Evolutionary conservation across 2,113 vertebrate genomes (phyloP), one percentile per base, ranked within the genome.

Genomic region (Sinocyclocheilus anophthalmus): DNA sequence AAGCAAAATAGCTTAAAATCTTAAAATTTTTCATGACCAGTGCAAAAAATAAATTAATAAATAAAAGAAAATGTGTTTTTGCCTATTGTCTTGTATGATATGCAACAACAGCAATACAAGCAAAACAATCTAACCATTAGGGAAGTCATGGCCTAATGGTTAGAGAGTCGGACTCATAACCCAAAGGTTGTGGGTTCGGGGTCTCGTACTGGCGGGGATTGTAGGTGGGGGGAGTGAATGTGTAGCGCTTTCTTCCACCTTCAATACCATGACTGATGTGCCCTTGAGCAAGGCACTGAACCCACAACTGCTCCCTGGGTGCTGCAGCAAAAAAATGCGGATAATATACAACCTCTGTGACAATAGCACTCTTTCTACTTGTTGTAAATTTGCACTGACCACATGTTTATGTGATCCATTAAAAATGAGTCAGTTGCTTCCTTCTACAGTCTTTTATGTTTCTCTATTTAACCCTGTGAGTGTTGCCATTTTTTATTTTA

Each of bases 401-500:
- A 18, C 45, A 30, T 53, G 75, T 76, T 76, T 76, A 50, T 30
- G 48, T 11, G 24, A 30, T 50, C 16, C 14, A 76, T 26, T 30
- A 76, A 53, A 76, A 30, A 50, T 53, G 24, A 76, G n/a, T 16
- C n/a, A 48, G 24, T 76, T 30, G 24, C 16, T 76, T 76, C 75
- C 14, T 53, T 26, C 7, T 26, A 8, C 42, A 76, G 10, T 53
- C 75, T 24, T 39, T 70, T 1, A 37, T 37, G 30, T 53, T 50
- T 26, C 14, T 77, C 48, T 42, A 33, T 79, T 33, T 59, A 37
- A 37, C 12, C 12, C n/a, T 1, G 24, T 30, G 45, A 33, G 48
- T 39, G 77, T 80, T 80, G 16, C 33, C 22, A 80, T 80, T 80
- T 42, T 53, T 53, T 14, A 13, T 76, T 76, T 8, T 13, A 22